phyloP scores from a whole-genome alignment of 2,797 vertebrate genomes.

The Ceryle rudis region DNA sequence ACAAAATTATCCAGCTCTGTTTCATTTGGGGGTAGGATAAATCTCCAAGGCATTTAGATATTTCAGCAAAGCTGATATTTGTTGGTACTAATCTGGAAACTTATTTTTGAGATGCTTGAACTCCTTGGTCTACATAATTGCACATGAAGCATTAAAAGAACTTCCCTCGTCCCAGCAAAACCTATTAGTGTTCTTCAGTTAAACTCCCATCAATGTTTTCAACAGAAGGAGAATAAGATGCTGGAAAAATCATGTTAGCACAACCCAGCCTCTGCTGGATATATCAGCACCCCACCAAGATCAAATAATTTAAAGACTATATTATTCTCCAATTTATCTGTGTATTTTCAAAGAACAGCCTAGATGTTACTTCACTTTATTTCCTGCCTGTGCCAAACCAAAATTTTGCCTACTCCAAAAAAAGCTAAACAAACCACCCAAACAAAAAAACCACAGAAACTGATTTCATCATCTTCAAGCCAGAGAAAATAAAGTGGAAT shows the following conservation, averaged over 20 bases:
- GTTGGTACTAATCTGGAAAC: neutral
- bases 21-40: neutral
- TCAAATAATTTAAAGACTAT: neutral
- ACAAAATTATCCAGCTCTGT: neutral
- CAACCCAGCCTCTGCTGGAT: neutral
- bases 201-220: neutral
- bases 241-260: neutral
- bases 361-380: neutral
- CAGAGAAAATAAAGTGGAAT: neutral
- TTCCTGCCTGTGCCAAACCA: neutral
- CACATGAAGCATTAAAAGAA: neutral
- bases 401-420: slow-evolving; percentile 1
- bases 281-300: neutral
- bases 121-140: neutral
- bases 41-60: neutral
- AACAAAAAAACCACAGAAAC: neutral
- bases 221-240: neutral
- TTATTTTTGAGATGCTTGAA: neutral
- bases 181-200: neutral
- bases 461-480: slow-evolving; percentile 28
- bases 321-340: neutral
- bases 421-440: neutral
- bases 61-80: neutral
- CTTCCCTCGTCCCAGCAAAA: neutral
- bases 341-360: neutral